These are phyloP conservation scores for Oscheius sp. DNA, from an alignment of 2,888 invertebrate species.

Conservation along the genomic window DNA sequence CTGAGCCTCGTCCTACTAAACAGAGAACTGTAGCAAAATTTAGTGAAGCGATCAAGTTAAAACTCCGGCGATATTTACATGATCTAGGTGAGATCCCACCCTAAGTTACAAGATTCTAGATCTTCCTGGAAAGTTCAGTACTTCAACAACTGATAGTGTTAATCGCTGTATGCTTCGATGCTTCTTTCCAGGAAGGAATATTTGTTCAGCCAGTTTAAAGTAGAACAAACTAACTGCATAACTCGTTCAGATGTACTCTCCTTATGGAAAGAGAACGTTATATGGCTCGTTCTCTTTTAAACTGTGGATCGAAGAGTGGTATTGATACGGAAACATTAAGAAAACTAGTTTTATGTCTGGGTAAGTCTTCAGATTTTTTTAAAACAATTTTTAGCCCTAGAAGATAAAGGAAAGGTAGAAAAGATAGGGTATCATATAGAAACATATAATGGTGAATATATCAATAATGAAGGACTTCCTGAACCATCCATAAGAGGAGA, in stretches of 20 bases:
- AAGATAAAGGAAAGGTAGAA: no score
- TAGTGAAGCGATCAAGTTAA: not conserved
- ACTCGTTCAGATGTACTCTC: slow-evolving; percentile 1
- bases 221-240: not conserved
- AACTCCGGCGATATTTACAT: not conserved
- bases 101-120: not conserved
- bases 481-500: no score
- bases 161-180: slow-evolving; percentile 19
- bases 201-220: slow-evolving; percentile 7
- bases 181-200: slow-evolving; percentile 20
- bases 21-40: not conserved
- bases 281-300: not conserved
- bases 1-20: not conserved
- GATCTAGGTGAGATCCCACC: not conserved
- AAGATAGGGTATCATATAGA: no score
- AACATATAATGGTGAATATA: no score
- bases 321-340: not conserved
- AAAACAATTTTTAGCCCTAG: no score
- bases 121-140: not conserved
- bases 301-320: slow-evolving; percentile 1
- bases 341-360: not conserved
- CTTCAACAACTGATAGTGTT: not conserved
- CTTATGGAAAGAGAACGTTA: not conserved
- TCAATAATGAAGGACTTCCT: no score
- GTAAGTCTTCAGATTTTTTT: no score